A percentile compares a stretch with the other conserved stretches of the same genome.
phyloP scores from a whole-genome alignment of 1,140 invertebrate species.

The Solenopsis invicta region DNA sequence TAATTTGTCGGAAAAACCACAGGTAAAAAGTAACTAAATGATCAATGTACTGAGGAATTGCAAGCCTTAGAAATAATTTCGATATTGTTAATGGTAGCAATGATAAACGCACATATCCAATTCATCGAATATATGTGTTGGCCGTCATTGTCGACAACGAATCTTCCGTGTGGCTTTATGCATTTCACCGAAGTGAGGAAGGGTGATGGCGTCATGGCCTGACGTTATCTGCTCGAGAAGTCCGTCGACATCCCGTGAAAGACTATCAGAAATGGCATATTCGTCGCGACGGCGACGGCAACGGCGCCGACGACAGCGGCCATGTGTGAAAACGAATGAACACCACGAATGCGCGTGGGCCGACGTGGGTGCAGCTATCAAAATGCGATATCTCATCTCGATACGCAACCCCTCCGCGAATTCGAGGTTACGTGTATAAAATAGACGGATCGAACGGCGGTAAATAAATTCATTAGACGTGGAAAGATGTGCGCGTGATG shows the following conservation, averaged over 20 bases:
- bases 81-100: background rate
- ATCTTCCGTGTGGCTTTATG: conserved; percentile 29
- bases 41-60: background rate
- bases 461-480: background rate
- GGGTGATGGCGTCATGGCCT: background rate
- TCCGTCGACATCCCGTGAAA: conserved; percentile 15
- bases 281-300: background rate
- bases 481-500: background rate
- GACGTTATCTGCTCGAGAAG: conserved; percentile 47
- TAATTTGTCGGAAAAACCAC: background rate
- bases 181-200: background rate
- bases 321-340: conserved; percentile 38
- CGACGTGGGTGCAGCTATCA: background rate
- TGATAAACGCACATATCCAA: background rate
- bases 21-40: background rate
- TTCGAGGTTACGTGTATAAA: conserved; percentile 10
- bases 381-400: conserved; percentile 24
- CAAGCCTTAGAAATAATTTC: background rate
- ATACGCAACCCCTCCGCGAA: conserved; percentile 25
- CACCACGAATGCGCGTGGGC: background rate
- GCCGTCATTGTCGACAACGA: conserved; percentile 12
- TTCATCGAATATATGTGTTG: background rate
- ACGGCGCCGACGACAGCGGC: background rate
- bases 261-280: conserved; percentile 32
- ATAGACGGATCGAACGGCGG: background rate